phyloP scores from a whole-genome alignment of 1,140 invertebrate genomes.

The Augochlora pura region DNA sequence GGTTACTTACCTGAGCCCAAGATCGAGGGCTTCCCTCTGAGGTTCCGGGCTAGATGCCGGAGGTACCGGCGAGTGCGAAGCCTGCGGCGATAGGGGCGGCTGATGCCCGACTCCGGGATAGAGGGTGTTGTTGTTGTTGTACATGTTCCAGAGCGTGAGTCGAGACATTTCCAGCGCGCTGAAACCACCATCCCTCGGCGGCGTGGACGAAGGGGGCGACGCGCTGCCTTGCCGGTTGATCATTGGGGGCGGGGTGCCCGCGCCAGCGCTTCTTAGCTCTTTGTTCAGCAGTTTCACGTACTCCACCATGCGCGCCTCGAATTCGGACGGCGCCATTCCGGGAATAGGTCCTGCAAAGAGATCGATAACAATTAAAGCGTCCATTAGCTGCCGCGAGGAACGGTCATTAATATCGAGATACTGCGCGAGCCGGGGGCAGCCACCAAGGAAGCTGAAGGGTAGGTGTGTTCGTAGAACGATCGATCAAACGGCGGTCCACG shows the following conservation, averaged over 20 bases:
- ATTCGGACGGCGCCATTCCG: slow-evolving; percentile 84
- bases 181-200: slow-evolving; percentile 81
- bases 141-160: slow-evolving; percentile 90
- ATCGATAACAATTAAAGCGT: background rate
- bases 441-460: background rate
- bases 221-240: slow-evolving; percentile 80
- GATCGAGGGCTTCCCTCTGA: slow-evolving; percentile 84
- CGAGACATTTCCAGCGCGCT: slow-evolving; percentile 87
- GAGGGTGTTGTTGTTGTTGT: slow-evolving; percentile 83
- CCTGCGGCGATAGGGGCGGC: slow-evolving; percentile 65
- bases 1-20: slow-evolving; percentile 77
- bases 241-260: slow-evolving; percentile 76
- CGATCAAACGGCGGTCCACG: slow-evolving; percentile 5
- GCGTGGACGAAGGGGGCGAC: slow-evolving; percentile 81
- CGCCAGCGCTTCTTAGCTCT: slow-evolving; percentile 75
- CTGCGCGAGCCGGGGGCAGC: too few species aligned
- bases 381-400: background rate
- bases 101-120: slow-evolving; percentile 68
- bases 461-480: background rate
- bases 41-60: slow-evolving; percentile 75
- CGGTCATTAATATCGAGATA: background rate
- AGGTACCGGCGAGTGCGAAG: slow-evolving; percentile 71
- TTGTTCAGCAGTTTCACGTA: slow-evolving; percentile 87
- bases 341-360: slow-evolving; percentile 46
- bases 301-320: slow-evolving; percentile 88